Evolutionary conservation across 2,797 vertebrate genomes (phyloP), one percentile per base, ranked within the genome.

Genomic region (Etheostoma nigrum): DNA sequence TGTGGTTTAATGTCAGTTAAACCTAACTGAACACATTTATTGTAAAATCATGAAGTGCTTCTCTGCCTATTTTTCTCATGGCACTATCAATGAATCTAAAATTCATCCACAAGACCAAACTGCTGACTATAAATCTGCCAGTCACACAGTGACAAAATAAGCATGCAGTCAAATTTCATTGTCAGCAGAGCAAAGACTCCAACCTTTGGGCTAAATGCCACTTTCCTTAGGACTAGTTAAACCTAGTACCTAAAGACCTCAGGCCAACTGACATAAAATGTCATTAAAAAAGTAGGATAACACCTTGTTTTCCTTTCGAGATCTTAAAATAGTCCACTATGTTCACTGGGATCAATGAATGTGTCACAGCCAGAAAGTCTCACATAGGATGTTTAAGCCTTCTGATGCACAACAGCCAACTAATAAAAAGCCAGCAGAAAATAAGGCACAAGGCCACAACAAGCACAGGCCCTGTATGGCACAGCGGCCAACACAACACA

Each of bases 381-480:
- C 1, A 21, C 1, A 5, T 13, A 42, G 9, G 40, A 33, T 40
- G 4, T 15, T 14, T 10, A 58, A 19, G 4, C 36, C 12, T 36
- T 0, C 1, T 10, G 13, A 45, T 16, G 14, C 16, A 47, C 6
- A 67, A 16, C n/a, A 58, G 11, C 9, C 25, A 63, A 53, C 21
- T 4, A 33, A 30, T 19, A 48, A 36, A 68, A 53, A 33, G 5
- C 44, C n/a, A 76, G 6, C 10, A 58, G 13, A 16, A 57, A 82
- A 30, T 30, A 6, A 51, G 9, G 6, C 4, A 49, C 48, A 62
- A 4, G 15, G 42, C 27, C 27, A 74, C 2, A 44, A 55, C 27
- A 68, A 73, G 15, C 64, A 65, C 10, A 42, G 52, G 2, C 13
- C 13, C 30, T 42, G n/a, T 25, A 14, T 0, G 0, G 19, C 42